These are phyloP conservation scores for Hippocampus kuda DNA, from an alignment of 2,797 vertebrate species.

Conservation along the genomic window DNA sequence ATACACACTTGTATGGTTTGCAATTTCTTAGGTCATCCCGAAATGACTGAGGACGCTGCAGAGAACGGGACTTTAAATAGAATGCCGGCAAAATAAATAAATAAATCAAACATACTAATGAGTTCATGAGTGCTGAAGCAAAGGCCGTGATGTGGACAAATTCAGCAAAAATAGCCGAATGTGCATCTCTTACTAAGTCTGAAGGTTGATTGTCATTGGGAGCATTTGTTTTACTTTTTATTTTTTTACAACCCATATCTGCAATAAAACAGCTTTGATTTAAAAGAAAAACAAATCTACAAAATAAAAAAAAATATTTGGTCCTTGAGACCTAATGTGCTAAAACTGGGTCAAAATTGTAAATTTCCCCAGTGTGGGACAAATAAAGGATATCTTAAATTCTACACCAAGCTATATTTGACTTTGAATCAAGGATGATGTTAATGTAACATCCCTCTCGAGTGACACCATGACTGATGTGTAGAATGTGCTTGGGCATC, in stretches of 20 bases:
- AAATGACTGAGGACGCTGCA: conserved; percentile 18
- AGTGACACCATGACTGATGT: background rate
- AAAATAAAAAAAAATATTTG: background rate
- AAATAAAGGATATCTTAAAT: too few species aligned
- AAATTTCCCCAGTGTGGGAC: too few species aligned
- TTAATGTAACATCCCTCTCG: background rate
- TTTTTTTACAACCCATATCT: background rate
- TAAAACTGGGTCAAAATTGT: background rate
- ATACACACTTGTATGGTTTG: conserved; percentile 21
- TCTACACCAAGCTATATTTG: background rate
- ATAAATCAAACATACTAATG: conserved; percentile 27
- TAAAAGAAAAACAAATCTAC: background rate
- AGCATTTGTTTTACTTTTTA: conserved; percentile 13
- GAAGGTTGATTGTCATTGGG: conserved; percentile 12
- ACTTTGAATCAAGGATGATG: background rate
- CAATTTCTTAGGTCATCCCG: conserved; percentile 31
- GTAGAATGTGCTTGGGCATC: background rate
- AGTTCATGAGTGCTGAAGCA: conserved; percentile 15
- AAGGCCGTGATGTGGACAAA: conserved; percentile 22
- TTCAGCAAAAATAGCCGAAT: conserved; percentile 3
- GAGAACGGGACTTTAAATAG: conserved; percentile 30
- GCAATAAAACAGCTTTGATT: background rate
- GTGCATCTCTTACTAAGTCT: conserved; percentile 11
- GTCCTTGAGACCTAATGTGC: background rate
- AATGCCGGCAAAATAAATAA: conserved; percentile 26